Percentiles rank a stretch among this genome's conserved stretches.
Conservation (phyloP, 2,113 vertebrate species). For the Ochotona princeps region DNA sequence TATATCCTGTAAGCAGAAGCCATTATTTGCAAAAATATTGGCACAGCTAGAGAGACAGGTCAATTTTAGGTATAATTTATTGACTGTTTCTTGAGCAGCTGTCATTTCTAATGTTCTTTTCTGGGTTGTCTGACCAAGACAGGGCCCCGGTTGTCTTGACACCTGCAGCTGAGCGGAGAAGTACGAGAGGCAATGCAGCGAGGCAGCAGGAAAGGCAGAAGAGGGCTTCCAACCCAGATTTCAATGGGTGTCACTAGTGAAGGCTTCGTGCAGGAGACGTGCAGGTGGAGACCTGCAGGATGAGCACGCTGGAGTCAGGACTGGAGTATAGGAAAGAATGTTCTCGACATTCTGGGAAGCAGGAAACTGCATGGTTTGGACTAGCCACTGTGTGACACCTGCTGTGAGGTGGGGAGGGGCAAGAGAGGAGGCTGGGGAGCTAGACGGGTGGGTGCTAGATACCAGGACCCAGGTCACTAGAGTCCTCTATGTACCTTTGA, state of each 20-base stretch:
- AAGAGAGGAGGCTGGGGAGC: neutral
- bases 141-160: neutral
- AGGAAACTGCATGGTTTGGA: neutral
- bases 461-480: neutral
- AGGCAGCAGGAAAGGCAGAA: neutral
- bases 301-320: neutral
- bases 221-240: neutral
- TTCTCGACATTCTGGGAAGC: neutral
- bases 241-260: neutral
- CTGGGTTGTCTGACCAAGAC: neutral
- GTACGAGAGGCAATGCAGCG: neutral
- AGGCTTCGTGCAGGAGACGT: neutral
- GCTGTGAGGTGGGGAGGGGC: fast-evolving
- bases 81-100: neutral
- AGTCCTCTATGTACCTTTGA: neutral
- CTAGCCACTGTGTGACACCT: neutral
- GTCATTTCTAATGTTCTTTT: neutral
- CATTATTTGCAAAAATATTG: neutral
- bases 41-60: neutral
- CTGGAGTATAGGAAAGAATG: neutral
- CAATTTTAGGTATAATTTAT: neutral
- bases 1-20: neutral
- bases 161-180: fast-evolving
- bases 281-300: neutral
- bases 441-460: too few relatives aligned